Percentiles rank a stretch among this genome's conserved stretches.
These are phyloP conservation scores for Rapana venosa DNA, from an alignment of 2,888 invertebrate genomes.

Conservation along the genomic window DNA sequence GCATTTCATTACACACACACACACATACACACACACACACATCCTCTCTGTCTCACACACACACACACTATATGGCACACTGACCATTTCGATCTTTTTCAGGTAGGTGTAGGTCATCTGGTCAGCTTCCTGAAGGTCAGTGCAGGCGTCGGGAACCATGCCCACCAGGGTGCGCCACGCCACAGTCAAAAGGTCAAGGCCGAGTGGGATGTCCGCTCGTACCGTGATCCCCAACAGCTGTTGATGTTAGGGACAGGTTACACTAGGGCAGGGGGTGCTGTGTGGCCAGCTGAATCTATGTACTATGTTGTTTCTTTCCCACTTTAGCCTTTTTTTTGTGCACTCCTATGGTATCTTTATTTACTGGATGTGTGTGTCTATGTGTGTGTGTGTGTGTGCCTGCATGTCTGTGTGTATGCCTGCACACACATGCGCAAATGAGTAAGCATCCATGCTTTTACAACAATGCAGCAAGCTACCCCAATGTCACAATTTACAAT, in stretches of 20 bases:
- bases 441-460: too few species aligned
- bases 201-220: slow-evolving; percentile 77
- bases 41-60: neutral
- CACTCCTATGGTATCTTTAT: too few species aligned
- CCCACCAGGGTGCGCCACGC: slow-evolving; percentile 77
- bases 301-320: too few species aligned
- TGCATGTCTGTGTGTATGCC: neutral
- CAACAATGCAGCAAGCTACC: too few species aligned
- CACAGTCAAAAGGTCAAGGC: slow-evolving; percentile 72
- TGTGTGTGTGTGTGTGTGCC: neutral
- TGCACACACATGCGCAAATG: neutral
- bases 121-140: slow-evolving; percentile 77
- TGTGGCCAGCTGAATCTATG: too few species aligned
- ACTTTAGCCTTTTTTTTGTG: too few species aligned
- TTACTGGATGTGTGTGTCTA: too few species aligned
- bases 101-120: slow-evolving; percentile 76
- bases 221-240: slow-evolving; percentile 77
- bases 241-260: slow-evolving; percentile 33
- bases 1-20: neutral
- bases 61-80: neutral
- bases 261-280: too few species aligned
- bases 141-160: slow-evolving; percentile 68
- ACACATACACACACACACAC: slow-evolving; percentile 29
- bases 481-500: too few species aligned
- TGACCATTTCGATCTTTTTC: slow-evolving; percentile 77